Conservation (phyloP, 1,140 invertebrate species). For the Portunus trituberculatus region DNA sequence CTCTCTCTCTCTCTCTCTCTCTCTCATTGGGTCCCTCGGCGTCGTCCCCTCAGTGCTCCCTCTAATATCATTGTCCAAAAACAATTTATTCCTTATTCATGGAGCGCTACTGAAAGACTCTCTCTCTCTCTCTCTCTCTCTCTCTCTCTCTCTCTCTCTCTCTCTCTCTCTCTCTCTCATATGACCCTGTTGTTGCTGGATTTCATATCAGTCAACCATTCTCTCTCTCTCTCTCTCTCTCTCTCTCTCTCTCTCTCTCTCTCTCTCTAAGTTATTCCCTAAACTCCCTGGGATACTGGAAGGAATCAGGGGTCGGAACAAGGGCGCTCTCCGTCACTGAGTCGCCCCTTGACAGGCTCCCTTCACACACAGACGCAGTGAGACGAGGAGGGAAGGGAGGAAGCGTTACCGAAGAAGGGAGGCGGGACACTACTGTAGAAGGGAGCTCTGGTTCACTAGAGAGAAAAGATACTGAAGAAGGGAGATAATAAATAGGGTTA, state of each 20-base stretch:
- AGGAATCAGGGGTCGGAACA: not conserved
- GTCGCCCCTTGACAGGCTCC: not conserved
- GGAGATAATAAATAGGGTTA: too few species aligned
- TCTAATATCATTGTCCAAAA: slow-evolving; percentile 51
- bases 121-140: slow-evolving; percentile 43
- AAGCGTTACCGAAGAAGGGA: too few species aligned
- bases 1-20: slow-evolving; percentile 31
- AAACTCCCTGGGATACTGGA: not conserved
- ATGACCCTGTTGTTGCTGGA: too few species aligned
- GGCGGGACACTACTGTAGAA: too few species aligned
- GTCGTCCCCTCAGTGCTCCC: not conserved
- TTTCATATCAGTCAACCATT: too few species aligned
- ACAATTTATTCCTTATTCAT: slow-evolving; percentile 53
- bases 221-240: too few species aligned
- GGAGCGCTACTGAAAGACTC: slow-evolving; percentile 18
- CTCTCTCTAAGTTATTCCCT: not conserved
- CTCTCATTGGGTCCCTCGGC: not conserved
- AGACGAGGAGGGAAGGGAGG: too few species aligned
- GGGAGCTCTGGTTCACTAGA: too few species aligned
- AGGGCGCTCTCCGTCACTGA: not conserved
- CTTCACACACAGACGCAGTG: not conserved
- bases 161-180: too few species aligned
- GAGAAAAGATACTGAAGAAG: too few species aligned
- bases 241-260: too few species aligned
- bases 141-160: not conserved